Evolutionary conservation across 1,140 invertebrate species (phyloP).

Genomic region (Trissolcus basalis): DNA sequence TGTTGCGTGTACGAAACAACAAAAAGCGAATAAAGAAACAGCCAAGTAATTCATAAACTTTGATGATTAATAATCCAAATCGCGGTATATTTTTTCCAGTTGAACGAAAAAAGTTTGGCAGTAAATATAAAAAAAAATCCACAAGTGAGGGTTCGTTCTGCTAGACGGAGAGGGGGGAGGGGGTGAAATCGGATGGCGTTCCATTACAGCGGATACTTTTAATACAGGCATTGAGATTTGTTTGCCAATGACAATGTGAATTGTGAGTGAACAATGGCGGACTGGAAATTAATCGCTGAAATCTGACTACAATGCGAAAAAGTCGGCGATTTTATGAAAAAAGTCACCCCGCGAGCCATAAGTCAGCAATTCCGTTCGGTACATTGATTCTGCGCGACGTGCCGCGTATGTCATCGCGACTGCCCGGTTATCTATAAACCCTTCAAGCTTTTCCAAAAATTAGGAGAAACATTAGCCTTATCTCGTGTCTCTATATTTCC

Average conservation of each 20-base stretch:
- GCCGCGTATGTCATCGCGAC: slow-evolving; percentile 68
- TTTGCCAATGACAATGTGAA: slow-evolving; percentile 72
- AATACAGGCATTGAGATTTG: slow-evolving; percentile 72
- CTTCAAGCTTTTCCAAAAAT: slow-evolving; percentile 63
- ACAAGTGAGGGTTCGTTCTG: too few relatives aligned
- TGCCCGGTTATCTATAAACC: slow-evolving; percentile 65
- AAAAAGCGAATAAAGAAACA: slow-evolving; percentile 17
- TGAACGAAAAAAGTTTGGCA: too few relatives aligned
- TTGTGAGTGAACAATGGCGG: slow-evolving; percentile 56
- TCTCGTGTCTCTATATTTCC: slow-evolving; percentile 59
- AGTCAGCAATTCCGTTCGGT: slow-evolving; percentile 70
- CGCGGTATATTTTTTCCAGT: too few relatives aligned
- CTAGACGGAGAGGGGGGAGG: too few relatives aligned
- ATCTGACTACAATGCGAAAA: slow-evolving; percentile 76
- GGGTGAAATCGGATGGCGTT: slow-evolving; percentile 59
- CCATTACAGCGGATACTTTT: slow-evolving; percentile 71
- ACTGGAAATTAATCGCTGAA: slow-evolving; percentile 74
- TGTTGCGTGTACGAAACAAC: too few relatives aligned
- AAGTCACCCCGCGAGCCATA: slow-evolving; percentile 67
- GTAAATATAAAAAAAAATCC: too few relatives aligned
- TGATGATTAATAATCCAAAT: too few relatives aligned
- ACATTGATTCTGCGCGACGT: slow-evolving; percentile 67
- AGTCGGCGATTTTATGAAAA: slow-evolving; percentile 70
- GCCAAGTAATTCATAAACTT: too few relatives aligned
- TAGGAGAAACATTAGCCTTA: slow-evolving; percentile 65